Conservation (phyloP, 1,140 invertebrate genomes). For the Tribolium castaneum region DNA sequence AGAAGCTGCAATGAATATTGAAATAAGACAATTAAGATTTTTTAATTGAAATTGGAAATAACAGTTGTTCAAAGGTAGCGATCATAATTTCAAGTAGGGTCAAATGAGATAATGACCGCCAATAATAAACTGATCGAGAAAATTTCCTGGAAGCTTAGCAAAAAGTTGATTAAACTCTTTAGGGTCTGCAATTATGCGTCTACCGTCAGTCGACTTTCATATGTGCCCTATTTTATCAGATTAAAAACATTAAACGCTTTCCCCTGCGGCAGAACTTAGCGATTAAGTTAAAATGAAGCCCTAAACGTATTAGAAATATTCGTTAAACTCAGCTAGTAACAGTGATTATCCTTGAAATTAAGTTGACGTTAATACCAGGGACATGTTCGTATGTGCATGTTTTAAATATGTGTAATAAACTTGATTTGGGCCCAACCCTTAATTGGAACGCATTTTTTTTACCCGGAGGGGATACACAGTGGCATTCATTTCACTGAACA, state of each 20-base stretch:
- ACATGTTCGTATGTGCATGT: conserved; percentile 30
- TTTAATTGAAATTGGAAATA: background rate
- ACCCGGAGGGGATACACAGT: background rate
- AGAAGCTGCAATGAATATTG: background rate
- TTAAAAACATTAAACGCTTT: conserved; percentile 52
- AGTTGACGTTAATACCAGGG: conserved; percentile 38
- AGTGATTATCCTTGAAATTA: conserved; percentile 39
- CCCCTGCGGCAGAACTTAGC: conserved; percentile 44
- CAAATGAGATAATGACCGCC: conserved; percentile 10
- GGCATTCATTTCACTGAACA: conserved; percentile 3
- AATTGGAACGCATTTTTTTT: conserved; percentile 37
- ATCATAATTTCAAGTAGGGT: background rate
- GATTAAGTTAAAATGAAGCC: conserved; percentile 43
- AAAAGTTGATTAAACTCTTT: conserved; percentile 33
- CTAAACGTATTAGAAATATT: conserved; percentile 44
- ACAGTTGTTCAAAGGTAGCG: background rate
- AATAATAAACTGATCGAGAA: conserved; percentile 6
- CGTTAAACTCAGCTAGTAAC: conserved; percentile 32
- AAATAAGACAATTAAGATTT: background rate
- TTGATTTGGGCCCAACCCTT: conserved; percentile 40
- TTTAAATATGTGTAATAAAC: conserved; percentile 43
- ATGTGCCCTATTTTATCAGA: conserved; percentile 48
- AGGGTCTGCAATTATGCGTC: conserved; percentile 10
- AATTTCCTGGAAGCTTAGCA: conserved; percentile 21
- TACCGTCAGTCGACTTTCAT: conserved; percentile 37